These are phyloP conservation scores for Asarcornis scutulata DNA, from an alignment of 2,113 vertebrate genomes.

Conservation along the genomic window DNA sequence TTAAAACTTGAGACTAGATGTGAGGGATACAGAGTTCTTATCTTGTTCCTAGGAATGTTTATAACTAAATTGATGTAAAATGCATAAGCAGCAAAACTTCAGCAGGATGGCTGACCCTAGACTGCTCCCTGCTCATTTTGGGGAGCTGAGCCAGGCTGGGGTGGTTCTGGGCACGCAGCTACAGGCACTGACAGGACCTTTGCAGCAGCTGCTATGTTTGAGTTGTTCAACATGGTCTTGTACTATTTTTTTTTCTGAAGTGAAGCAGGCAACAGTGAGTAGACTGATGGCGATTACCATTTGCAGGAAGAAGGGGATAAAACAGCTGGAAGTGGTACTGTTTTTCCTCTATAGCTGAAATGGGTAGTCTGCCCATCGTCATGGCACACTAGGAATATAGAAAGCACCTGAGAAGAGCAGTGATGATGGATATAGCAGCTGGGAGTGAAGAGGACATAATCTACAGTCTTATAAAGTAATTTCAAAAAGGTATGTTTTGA, in stretches of 20 bases:
- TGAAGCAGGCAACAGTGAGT: not conserved
- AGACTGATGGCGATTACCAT: not conserved
- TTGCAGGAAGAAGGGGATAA: not conserved
- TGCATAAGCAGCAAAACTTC: not conserved
- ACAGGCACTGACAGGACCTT: not conserved
- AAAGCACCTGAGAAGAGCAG: not conserved
- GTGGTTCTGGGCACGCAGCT: not conserved
- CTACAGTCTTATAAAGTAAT: not conserved
- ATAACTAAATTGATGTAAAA: not conserved
- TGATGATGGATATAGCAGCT: not conserved
- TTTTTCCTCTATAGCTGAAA: not conserved
- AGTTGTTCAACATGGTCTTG: not conserved
- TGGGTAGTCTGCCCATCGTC: not conserved
- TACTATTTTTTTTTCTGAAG: not conserved
- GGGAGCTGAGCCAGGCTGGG: not conserved
- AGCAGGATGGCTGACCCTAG: not conserved
- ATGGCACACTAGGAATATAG: accelerated
- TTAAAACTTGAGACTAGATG: not conserved
- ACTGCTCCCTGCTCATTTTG: accelerated
- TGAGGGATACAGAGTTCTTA: not conserved
- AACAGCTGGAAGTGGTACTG: not conserved
- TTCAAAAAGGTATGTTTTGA: not conserved
- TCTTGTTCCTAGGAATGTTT: not conserved
- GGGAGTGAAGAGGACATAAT: not conserved
- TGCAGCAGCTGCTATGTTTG: not conserved